Evolutionary conservation across 2,113 vertebrate species (phyloP), one percentile per base, ranked within the genome.

Genomic region (Vicugna pacos): DNA sequence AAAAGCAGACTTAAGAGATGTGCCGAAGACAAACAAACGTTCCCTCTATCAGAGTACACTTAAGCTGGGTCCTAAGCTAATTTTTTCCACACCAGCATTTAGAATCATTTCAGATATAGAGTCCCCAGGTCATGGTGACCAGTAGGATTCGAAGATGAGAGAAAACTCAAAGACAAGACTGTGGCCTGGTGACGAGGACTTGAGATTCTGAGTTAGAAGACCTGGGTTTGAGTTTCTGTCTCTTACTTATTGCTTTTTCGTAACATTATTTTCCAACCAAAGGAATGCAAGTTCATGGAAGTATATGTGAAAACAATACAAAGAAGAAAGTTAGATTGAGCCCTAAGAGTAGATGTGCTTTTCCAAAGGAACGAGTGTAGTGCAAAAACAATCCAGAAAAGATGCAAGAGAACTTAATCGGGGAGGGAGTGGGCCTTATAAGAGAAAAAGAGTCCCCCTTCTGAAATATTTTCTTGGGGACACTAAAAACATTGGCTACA

Each of bases 351-450:
- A 69, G 56, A 73, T 20, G 42, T 19, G 24, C 20, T 87, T 67
- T 92, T 35, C 84, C 42, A 6, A 81, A 73, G 42, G 46, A 38
- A 79, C 73, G 30, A 73, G n/a, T 80, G 5, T 46, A 26, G 58
- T 82, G 69, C 50, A 32, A 91, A 96, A 83, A 42, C 62, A 90
- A n/a, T 67, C 60, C n/a, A 58, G 46, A 24, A 93, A 70, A 83
- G 42, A 54, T 77, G 52, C 20, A 28, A 60, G 22, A 72, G 62
- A 48, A 26, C 15, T 92, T 56, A 26, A 60, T 77, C 52, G 52
- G 65, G 48, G 19, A 80, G 11, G 28, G 28, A n/a, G 15, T 6
- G 26, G 16, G 30, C 46, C 77, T 94, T 84, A 28, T 76, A 67
- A 91, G 69, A 76, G 60, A 93, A 64, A 5, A 73, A 70, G 46